Percentiles rank a stretch among this genome's conserved stretches.
Evolutionary conservation across 2,113 vertebrate genomes (phyloP).

Genomic region (Acrocephalus arundinaceus): DNA sequence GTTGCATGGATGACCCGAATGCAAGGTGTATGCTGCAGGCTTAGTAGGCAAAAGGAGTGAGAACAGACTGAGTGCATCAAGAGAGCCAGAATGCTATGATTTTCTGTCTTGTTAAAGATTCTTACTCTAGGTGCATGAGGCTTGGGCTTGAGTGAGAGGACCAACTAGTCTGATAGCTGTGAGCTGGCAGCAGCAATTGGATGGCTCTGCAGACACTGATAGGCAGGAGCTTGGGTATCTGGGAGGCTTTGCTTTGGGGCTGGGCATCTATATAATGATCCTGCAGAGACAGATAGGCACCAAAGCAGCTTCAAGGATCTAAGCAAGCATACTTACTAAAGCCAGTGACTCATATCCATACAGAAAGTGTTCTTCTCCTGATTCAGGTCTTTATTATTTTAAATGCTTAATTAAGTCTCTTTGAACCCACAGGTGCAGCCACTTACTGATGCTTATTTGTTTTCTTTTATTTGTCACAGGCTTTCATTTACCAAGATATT

Average conservation of each 20-base stretch:
- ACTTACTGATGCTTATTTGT: constrained; percentile 36
- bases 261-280: neutral
- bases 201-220: neutral
- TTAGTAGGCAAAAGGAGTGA: neutral
- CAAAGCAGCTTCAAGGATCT: constrained; percentile 33
- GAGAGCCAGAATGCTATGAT: neutral
- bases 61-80: neutral
- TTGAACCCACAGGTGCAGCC: constrained; percentile 51
- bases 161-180: constrained; percentile 21
- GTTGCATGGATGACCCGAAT: neutral
- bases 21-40: neutral
- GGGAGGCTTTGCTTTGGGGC: constrained; percentile 11
- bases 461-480: constrained; percentile 52
- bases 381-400: constrained; percentile 56
- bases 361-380: constrained; percentile 48
- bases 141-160: neutral
- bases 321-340: constrained; percentile 14
- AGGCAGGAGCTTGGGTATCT: neutral
- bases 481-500: constrained; percentile 37
- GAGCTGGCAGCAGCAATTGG: constrained; percentile 13
- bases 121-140: neutral
- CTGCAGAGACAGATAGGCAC: constrained; percentile 63
- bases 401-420: constrained; percentile 51
- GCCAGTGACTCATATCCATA: constrained; percentile 45
- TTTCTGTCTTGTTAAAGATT: neutral